Conservation (phyloP, 2,113 vertebrate species). For the Lontra canadensis region DNA sequence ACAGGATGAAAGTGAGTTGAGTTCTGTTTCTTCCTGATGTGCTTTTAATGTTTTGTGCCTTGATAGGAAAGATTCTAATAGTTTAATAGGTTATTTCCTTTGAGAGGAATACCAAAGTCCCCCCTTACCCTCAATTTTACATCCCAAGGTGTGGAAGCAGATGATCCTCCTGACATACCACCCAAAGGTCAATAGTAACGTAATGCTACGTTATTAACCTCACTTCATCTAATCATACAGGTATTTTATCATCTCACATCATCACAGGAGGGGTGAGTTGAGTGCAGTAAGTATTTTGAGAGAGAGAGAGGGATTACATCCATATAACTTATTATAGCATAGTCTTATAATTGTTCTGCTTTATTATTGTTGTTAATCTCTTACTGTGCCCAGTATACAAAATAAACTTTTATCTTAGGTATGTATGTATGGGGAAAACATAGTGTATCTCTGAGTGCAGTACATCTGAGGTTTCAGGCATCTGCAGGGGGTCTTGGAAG, state of each 20-base stretch:
- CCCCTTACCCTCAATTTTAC: background rate
- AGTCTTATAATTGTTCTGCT: background rate
- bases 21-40: background rate
- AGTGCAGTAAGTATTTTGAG: background rate
- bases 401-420: background rate
- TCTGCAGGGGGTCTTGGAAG: background rate
- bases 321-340: background rate
- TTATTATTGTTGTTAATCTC: background rate
- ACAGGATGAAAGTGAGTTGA: background rate
- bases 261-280: background rate
- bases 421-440: background rate
- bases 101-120: background rate
- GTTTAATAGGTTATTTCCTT: slow-evolving; percentile 7
- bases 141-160: background rate
- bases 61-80: background rate
- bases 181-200: background rate
- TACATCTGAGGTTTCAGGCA: background rate
- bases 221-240: background rate
- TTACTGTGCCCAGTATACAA: background rate
- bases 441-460: background rate
- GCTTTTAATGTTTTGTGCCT: background rate
- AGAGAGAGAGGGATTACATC: background rate
- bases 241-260: background rate
- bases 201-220: background rate
- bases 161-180: background rate